These are phyloP conservation scores for Parnassius mnemosyne DNA, from an alignment of 2,888 invertebrate genomes.

Conservation along the genomic window DNA sequence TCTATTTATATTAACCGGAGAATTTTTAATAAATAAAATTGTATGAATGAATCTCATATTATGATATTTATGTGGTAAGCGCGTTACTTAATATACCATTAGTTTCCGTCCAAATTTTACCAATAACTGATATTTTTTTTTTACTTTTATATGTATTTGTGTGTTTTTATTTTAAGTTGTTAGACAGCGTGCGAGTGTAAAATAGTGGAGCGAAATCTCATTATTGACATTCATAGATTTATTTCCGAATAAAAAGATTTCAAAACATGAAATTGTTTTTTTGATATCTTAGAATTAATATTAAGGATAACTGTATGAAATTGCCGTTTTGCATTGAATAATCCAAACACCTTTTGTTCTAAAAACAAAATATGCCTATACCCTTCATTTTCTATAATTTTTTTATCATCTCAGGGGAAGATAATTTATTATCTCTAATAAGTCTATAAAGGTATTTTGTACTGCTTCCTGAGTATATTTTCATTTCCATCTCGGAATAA, in stretches of 20 bases:
- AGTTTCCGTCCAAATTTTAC: constrained; percentile 77
- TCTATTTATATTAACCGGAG: constrained; percentile 8
- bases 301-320: too few relatives aligned
- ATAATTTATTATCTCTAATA: too few relatives aligned
- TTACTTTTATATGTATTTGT: constrained; percentile 55
- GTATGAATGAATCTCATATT: constrained; percentile 52
- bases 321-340: too few relatives aligned
- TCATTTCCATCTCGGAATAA: too few relatives aligned
- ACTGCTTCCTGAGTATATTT: too few relatives aligned
- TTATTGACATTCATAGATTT: constrained; percentile 61
- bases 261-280: constrained; percentile 27
- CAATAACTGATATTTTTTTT: constrained; percentile 65
- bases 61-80: constrained; percentile 38
- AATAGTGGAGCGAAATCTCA: constrained; percentile 51
- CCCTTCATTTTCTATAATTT: too few relatives aligned
- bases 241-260: constrained; percentile 65
- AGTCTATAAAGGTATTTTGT: too few relatives aligned
- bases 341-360: too few relatives aligned
- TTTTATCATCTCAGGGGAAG: too few relatives aligned
- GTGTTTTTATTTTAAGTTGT: constrained; percentile 55
- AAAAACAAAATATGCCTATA: too few relatives aligned
- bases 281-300: constrained; percentile 1
- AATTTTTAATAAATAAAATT: constrained; percentile 16
- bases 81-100: constrained; percentile 63
- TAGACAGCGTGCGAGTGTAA: constrained; percentile 52